phyloP scores from a whole-genome alignment of 2,888 invertebrate species.

The Netelia inedita region DNA sequence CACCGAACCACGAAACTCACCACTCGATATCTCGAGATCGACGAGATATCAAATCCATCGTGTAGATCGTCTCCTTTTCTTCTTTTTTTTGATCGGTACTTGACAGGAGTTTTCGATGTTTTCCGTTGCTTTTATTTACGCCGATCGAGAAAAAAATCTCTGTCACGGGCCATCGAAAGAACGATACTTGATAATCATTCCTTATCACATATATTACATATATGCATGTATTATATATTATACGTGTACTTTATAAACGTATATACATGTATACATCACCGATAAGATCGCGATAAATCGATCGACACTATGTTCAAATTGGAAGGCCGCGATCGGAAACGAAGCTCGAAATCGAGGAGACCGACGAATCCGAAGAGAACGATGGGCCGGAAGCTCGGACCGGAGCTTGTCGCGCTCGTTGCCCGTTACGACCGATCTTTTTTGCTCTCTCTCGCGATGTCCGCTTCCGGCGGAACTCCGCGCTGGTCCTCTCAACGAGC shows the following conservation, averaged over 20 bases:
- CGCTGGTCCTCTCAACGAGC: constrained; percentile 68
- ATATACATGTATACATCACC: too few species aligned
- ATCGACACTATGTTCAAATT: background rate
- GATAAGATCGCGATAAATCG: constrained; percentile 1
- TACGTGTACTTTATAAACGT: too few species aligned
- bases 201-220: background rate
- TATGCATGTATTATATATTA: background rate
- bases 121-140: background rate
- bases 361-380: background rate
- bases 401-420: constrained; percentile 3
- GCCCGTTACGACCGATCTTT: constrained; percentile 7
- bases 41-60: constrained; percentile 12
- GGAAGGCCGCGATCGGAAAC: background rate
- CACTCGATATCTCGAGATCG: constrained; percentile 27
- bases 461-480: constrained; percentile 71
- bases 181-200: background rate
- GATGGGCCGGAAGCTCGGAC: background rate
- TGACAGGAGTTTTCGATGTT: background rate
- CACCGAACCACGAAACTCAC: constrained; percentile 5
- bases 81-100: background rate
- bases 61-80: background rate
- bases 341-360: background rate
- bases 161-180: background rate
- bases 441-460: constrained; percentile 12
- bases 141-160: background rate